Evolutionary conservation across 2,888 invertebrate species (phyloP).

Genomic region (Rotaria macrura): DNA sequence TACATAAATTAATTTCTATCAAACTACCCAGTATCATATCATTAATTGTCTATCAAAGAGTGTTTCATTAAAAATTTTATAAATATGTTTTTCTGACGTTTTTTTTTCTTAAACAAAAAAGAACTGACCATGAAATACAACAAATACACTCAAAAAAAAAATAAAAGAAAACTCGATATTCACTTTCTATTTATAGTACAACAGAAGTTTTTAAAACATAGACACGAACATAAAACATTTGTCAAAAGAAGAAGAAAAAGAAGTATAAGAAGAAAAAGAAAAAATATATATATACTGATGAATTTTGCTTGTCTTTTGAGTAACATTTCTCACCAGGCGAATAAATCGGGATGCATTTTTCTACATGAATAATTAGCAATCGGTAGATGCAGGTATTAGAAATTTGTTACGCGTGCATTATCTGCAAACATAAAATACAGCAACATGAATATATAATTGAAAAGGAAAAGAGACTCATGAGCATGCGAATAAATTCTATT

Average conservation of each 20-base stretch:
- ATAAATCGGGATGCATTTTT: not conserved
- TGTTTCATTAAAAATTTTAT: not conserved
- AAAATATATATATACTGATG: not conserved
- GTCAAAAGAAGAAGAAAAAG: not conserved
- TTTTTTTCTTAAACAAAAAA: not conserved
- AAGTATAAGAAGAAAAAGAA: not conserved
- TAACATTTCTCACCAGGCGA: not conserved
- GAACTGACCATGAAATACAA: not conserved
- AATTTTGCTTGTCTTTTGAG: not conserved
- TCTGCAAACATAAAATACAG: not conserved
- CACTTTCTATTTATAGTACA: not conserved
- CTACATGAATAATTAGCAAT: not conserved
- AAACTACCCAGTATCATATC: not conserved
- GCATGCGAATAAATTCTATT: not conserved
- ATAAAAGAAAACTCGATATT: not conserved
- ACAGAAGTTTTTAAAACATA: not conserved
- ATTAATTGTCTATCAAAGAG: not conserved
- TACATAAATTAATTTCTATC: not conserved
- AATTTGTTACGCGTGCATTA: not conserved
- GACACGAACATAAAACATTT: not conserved
- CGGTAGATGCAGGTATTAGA: not conserved
- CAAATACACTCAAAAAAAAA: not conserved
- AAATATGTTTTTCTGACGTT: not conserved
- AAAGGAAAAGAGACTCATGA: no score
- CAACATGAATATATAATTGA: not conserved